Percentiles rank a stretch among this genome's conserved stretches.
Evolutionary conservation across 2,888 invertebrate genomes (phyloP).

Genomic region (Cartodere bifasciata): DNA sequence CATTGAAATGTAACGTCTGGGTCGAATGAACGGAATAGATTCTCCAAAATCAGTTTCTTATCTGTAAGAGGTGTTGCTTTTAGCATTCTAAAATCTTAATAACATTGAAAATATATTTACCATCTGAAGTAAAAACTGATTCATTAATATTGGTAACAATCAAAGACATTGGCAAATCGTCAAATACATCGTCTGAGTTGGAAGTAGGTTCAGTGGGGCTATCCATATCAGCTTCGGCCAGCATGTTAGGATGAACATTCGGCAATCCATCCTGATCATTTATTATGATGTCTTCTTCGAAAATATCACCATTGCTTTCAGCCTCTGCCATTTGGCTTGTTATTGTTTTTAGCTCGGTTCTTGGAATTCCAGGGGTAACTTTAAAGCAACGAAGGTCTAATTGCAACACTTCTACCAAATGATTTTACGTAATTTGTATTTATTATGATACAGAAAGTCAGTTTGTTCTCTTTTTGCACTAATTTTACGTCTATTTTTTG

Average conservation of each 20-base stretch:
- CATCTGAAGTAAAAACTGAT: constrained; percentile 52
- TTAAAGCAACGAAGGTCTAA: too few species aligned
- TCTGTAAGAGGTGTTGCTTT: constrained; percentile 24
- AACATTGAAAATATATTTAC: constrained; percentile 18
- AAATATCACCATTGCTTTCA: constrained; percentile 26
- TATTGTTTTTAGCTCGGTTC: too few species aligned
- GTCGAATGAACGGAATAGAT: constrained; percentile 68
- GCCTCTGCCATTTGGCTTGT: too few species aligned
- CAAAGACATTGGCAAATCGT: constrained; percentile 75
- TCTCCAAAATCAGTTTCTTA: constrained; percentile 65
- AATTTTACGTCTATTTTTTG: too few species aligned
- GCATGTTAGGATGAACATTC: constrained; percentile 69
- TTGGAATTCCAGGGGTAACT: too few species aligned
- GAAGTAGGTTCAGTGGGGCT: constrained; percentile 50
- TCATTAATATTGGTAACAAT: constrained; percentile 83
- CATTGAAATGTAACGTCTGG: constrained; percentile 81
- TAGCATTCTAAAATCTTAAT: constrained; percentile 1
- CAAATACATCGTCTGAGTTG: constrained; percentile 56
- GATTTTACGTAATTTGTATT: too few species aligned
- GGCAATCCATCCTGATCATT: constrained; percentile 78
- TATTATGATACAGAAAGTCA: too few species aligned
- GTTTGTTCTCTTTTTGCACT: too few species aligned
- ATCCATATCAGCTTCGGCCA: constrained; percentile 54
- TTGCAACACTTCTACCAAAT: too few species aligned
- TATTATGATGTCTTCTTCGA: constrained; percentile 65